Base-by-base conservation (phyloP, 2,113 vertebrate species). In the Dissostichus mawsoni region DNA sequence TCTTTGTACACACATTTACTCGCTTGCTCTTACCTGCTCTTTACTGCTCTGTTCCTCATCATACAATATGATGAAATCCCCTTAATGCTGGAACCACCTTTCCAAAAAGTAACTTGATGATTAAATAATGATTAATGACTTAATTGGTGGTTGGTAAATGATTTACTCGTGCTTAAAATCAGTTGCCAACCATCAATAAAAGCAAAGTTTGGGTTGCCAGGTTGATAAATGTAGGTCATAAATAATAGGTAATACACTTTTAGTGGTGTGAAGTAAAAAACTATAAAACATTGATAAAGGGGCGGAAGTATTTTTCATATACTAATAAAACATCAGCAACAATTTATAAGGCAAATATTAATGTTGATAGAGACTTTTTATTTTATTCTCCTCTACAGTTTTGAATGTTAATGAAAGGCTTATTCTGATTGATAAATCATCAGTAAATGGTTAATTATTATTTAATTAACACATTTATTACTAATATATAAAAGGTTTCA, bases 41-140 rank as follows among this genome's bases (percentile, higher is more conserved):
- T 41, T 41, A 41, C 36, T 41, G 36, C 36, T 41, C 36, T 65
- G 11, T 74, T 7, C 25, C 47, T 16, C 1, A 64, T 1, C 5
- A 18, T 45, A 9, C 36, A 74, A 29, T 29, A 29, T 29, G 29
- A 29, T 29, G 29, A 29, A 29, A 29, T 29, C 29, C 29, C 29
- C 36, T 41, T 41, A 41, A 41, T 41, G 36, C 36, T 41, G 36
- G 36, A 41, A 41, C 36, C 36, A 41, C 36, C 29, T 41, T 41
- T 41, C 36, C 36, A 41, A 41, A 8, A 8, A 41, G 36, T 41
- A 41, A 41, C 36, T 41, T 41, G 36, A 41, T 41, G 36, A 8
- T 41, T 41, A 41, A 41, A 41, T 41, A 41, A 41, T 41, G 23
- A 64, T 74, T 53, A 53, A 53, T 69, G 57, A n/a, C 50, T 48